phyloP scores from a whole-genome alignment of 2,888 invertebrate species.

The Chromoteleia sp. region DNA sequence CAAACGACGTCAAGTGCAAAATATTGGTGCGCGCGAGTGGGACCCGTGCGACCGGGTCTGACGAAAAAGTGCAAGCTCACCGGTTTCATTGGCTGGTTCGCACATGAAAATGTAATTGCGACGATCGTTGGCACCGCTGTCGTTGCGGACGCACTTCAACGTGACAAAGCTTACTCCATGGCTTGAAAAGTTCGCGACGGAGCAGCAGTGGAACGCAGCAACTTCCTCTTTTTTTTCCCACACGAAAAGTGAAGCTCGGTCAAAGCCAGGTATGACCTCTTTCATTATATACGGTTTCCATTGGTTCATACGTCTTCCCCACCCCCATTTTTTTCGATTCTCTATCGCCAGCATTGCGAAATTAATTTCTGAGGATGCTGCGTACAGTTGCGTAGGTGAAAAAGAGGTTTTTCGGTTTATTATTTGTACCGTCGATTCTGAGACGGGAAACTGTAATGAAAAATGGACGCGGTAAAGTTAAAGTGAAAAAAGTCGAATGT shows the following conservation, averaged over 20 bases:
- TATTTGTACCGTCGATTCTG: too few relatives aligned
- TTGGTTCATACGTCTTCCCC: too few relatives aligned
- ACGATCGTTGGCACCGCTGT: constrained; percentile 17
- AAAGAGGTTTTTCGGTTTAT: too few relatives aligned
- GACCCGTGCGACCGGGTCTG: constrained; percentile 23
- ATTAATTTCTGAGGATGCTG: too few relatives aligned
- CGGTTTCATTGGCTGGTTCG: not conserved
- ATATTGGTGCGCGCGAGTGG: constrained; percentile 29
- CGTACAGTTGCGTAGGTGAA: too few relatives aligned
- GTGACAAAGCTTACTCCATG: constrained; percentile 33
- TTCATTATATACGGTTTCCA: too few relatives aligned
- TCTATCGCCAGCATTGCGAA: too few relatives aligned
- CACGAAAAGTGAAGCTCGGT: constrained; percentile 28
- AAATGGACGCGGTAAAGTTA: too few relatives aligned
- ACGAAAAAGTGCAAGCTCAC: constrained; percentile 12
- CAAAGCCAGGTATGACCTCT: constrained; percentile 19
- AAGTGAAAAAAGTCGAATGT: too few relatives aligned
- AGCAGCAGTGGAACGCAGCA: constrained; percentile 25
- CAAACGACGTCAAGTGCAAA: not conserved
- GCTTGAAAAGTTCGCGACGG: constrained; percentile 25
- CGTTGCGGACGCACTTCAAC: constrained; percentile 30
- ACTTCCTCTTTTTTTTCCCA: constrained; percentile 2
- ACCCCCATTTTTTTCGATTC: not conserved
- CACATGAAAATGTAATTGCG: constrained; percentile 41
- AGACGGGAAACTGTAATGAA: too few relatives aligned